Evolutionary conservation across 2,113 vertebrate species (phyloP).

Genomic region (Eurypyga helias): DNA sequence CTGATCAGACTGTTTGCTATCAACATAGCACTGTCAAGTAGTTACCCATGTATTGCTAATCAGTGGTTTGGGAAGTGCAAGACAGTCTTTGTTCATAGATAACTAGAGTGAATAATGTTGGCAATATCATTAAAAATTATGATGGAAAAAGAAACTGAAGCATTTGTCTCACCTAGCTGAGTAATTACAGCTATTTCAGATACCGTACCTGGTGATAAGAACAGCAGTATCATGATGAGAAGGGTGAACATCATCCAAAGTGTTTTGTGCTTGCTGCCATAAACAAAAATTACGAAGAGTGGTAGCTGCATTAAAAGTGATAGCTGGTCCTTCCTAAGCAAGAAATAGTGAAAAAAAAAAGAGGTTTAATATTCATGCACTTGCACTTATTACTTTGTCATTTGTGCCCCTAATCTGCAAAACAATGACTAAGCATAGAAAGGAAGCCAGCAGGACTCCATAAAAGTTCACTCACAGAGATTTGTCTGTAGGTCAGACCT

Average conservation of each 20-base stretch:
- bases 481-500: neutral
- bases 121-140: neutral
- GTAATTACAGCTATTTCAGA: neutral
- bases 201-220: slow-evolving; percentile 91
- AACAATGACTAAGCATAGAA: neutral
- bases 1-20: neutral
- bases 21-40: neutral
- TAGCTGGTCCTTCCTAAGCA: slow-evolving; percentile 89
- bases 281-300: slow-evolving; percentile 95
- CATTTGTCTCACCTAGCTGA: neutral
- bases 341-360: neutral
- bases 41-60: neutral
- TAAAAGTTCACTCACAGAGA: neutral
- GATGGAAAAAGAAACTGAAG: neutral
- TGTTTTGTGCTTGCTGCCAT: slow-evolving; percentile 94
- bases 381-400: neutral
- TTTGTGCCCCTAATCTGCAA: neutral
- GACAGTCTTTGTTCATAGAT: neutral
- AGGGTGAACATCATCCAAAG: slow-evolving; percentile 89
- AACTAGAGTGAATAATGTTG: neutral
- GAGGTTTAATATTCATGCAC: neutral
- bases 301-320: slow-evolving; percentile 91
- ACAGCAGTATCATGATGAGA: slow-evolving; percentile 95
- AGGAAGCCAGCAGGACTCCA: neutral
- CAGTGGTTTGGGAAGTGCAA: neutral